A percentile compares a stretch with the other conserved stretches of the same genome.
These are phyloP conservation scores for Vireo griseus DNA, from an alignment of 2,797 vertebrate genomes.

Conservation along the genomic window DNA sequence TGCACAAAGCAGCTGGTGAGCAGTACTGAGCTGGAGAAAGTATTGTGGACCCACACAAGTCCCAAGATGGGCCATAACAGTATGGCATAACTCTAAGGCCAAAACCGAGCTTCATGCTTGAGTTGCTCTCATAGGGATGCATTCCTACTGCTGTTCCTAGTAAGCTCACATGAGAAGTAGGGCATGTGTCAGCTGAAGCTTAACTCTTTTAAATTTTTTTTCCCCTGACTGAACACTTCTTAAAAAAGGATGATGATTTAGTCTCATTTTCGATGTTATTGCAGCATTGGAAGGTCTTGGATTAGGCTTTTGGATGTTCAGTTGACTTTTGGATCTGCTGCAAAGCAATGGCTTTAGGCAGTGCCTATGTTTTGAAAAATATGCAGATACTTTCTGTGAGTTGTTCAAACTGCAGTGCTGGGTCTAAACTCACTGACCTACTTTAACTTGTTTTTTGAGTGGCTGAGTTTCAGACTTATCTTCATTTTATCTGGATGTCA, in stretches of 20 bases:
- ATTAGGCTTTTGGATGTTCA: conserved; percentile 7
- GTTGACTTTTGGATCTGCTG: neutral
- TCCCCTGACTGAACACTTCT: conserved; percentile 21
- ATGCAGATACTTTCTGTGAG: conserved; percentile 35
- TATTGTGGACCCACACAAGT: neutral
- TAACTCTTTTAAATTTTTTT: conserved; percentile 43
- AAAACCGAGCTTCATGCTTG: neutral
- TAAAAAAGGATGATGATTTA: neutral
- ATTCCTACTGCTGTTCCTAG: neutral
- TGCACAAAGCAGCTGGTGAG: neutral
- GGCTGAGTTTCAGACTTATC: conserved; percentile 29
- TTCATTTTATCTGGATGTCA: conserved; percentile 8
- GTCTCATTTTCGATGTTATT: conserved; percentile 4
- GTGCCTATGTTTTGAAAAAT: conserved; percentile 36
- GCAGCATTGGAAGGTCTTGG: neutral
- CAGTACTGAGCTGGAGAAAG: neutral
- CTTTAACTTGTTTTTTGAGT: conserved; percentile 25
- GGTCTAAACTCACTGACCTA: conserved; percentile 51
- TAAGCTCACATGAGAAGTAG: conserved; percentile 5
- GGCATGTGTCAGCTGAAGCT: neutral
- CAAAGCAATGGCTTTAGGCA: conserved; percentile 52
- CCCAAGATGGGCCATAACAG: neutral
- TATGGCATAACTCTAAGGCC: neutral
- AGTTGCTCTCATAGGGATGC: neutral
- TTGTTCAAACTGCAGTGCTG: conserved; percentile 11